Evolutionary conservation across 2,113 vertebrate species (phyloP), one percentile per base, ranked within the genome.

Genomic region (Channa argus): DNA sequence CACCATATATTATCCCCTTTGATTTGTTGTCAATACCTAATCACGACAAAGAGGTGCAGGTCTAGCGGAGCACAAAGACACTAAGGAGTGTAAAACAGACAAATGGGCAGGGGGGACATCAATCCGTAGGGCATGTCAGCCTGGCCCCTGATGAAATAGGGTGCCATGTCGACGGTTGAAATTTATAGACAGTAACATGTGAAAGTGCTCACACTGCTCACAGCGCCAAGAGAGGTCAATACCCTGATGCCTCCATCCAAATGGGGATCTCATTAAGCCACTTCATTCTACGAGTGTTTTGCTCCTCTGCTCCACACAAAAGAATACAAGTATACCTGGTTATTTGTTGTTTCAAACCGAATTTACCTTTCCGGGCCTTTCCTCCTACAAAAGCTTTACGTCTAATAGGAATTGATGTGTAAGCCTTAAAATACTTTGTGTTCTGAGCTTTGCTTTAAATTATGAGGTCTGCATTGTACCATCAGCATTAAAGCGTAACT

Each of bases 1-100:
- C 88, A 89, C 90, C 92, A 92, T 94, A 92, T 89, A 92, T 94
- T 94, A 94, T 89, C 82, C 66, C 70, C 83, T 92, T 93, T 93
- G 94, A 95, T 94, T 94, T 94, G 91, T 93, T 93, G 93, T 94
- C 94, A 93, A 94, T 95, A 94, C 89, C 83, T 93, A 94, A 94
- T 94, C 94, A 94, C 62, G 59, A 55, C 61, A 70, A 86, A 89
- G 85, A 91, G 90, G 86, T 83, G 90, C 83, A 80, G 89, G 87
- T 88, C 88, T 89, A 89, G 91, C 77, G 70, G 86, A 93, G 88
- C 84, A 89, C 88, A 91, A 88, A 93, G 90, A 92, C 85, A 89
- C 89, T 91, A 87, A 93, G 89, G 91, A 93, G 91, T 90, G 92
- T 92, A 89, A 89, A 94, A 90, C 91, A 92, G 91, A 93, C 91